Conservation (phyloP, 35 echinoderm and acorn worm species). For the Ophioderma brevispina region DNA sequence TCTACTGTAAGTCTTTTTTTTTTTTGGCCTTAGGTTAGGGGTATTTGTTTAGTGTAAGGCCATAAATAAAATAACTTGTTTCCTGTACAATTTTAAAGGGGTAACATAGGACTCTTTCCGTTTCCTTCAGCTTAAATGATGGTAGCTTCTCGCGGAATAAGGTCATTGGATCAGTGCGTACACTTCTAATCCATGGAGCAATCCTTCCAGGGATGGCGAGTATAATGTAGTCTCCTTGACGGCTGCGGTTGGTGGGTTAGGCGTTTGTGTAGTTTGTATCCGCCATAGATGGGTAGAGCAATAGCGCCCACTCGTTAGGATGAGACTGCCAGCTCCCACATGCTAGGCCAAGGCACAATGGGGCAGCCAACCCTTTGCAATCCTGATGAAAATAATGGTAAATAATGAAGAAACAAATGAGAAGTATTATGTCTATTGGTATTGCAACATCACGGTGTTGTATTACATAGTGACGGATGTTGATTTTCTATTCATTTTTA, state of each 20-base stretch:
- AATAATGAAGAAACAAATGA: too few species aligned
- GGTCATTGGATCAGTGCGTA: neutral
- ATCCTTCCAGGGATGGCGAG: neutral
- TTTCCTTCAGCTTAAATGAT: neutral
- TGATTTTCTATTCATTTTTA: too few species aligned
- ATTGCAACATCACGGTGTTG: too few species aligned
- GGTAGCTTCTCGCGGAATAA: neutral
- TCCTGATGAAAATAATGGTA: slow-evolving; percentile 10
- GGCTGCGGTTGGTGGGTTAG: neutral
- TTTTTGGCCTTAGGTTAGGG: neutral
- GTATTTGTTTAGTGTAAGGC: too few species aligned
- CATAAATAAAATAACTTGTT: too few species aligned
- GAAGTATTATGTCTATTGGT: too few species aligned
- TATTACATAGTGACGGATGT: too few species aligned
- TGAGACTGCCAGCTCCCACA: slow-evolving; percentile 23
- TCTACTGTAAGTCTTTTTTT: too few species aligned
- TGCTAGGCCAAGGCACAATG: slow-evolving; percentile 31
- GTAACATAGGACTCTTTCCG: too few species aligned
- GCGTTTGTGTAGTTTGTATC: slow-evolving; percentile 16
- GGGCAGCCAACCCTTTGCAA: slow-evolving; percentile 31
- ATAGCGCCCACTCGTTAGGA: neutral
- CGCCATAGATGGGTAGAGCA: slow-evolving; percentile 16
- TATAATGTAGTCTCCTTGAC: slow-evolving; percentile 2
- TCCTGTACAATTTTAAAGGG: too few species aligned
- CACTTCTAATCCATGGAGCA: neutral